Evolutionary conservation across 2,113 vertebrate species (phyloP).

Genomic region (Peromyscus leucopus): DNA sequence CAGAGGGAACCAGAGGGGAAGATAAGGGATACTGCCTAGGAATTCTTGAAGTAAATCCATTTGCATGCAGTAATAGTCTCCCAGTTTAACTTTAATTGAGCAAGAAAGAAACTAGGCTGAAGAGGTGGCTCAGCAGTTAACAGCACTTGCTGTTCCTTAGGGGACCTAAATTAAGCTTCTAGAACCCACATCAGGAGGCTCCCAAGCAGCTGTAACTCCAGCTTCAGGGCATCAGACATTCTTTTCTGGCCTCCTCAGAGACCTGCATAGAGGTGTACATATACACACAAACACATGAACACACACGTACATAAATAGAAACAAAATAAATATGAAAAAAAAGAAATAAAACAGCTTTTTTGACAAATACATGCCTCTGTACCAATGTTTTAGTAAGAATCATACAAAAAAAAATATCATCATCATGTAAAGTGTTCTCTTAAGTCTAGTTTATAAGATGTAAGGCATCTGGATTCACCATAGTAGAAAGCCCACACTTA

Average conservation of each 20-base stretch:
- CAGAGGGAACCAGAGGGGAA: constrained; percentile 49
- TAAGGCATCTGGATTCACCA: not conserved
- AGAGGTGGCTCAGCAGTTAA: not conserved
- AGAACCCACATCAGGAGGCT: not conserved
- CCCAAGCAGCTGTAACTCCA: not conserved
- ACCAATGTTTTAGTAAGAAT: not conserved
- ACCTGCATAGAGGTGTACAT: not conserved
- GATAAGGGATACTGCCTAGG: constrained; percentile 33
- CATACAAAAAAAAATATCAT: not conserved
- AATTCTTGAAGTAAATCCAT: constrained; percentile 68
- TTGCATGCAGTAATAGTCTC: constrained; percentile 40
- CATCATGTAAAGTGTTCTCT: not conserved
- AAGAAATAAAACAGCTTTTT: constrained; percentile 57
- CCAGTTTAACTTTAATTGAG: constrained; percentile 54
- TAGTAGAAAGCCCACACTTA: not conserved
- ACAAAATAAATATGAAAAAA: not conserved
- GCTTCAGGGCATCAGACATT: not conserved
- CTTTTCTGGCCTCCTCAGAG: not conserved
- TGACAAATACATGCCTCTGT: constrained; percentile 45
- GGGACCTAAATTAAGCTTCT: not conserved
- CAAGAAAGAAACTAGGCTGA: not conserved
- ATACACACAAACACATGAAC: not conserved
- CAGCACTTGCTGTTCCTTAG: not conserved
- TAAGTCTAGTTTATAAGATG: not conserved
- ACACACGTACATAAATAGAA: not conserved